Percentiles rank a stretch among this genome's conserved stretches.
Conservation (phyloP, 2,113 vertebrate species). For the Thinocorus orbignyianus region DNA sequence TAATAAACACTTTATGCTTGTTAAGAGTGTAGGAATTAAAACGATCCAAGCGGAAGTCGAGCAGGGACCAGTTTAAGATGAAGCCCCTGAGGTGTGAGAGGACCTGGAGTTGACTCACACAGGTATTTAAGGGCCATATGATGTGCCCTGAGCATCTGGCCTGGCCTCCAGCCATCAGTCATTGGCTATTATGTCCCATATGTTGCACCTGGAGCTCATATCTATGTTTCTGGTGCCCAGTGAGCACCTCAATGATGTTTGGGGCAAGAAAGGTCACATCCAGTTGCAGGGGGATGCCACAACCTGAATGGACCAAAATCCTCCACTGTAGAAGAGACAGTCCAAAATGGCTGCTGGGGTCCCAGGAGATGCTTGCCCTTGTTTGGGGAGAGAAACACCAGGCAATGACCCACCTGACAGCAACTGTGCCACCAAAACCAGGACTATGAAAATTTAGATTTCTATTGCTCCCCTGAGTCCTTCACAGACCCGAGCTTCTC, state of each 20-base stretch:
- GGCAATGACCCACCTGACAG: background rate
- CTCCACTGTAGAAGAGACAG: background rate
- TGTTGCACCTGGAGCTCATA: background rate
- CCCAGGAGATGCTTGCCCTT: background rate
- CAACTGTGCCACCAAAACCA: background rate
- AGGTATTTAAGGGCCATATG: background rate
- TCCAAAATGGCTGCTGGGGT: background rate
- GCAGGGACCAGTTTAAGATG: background rate
- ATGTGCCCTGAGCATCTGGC: background rate
- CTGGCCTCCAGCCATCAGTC: background rate
- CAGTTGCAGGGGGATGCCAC: background rate
- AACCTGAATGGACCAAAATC: background rate
- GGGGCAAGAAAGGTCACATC: background rate
- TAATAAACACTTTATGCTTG: background rate
- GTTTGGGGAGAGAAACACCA: background rate
- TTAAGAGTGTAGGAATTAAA: background rate
- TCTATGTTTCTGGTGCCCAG: background rate
- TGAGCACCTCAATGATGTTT: background rate
- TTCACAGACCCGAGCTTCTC: background rate
- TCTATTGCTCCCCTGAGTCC: background rate
- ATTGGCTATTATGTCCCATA: background rate
- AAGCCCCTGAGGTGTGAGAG: background rate
- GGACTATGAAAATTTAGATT: background rate
- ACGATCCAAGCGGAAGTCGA: background rate
- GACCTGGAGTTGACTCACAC: background rate